phyloP scores from a whole-genome alignment of 2,888 invertebrate species.

The Spodoptera exigua region DNA sequence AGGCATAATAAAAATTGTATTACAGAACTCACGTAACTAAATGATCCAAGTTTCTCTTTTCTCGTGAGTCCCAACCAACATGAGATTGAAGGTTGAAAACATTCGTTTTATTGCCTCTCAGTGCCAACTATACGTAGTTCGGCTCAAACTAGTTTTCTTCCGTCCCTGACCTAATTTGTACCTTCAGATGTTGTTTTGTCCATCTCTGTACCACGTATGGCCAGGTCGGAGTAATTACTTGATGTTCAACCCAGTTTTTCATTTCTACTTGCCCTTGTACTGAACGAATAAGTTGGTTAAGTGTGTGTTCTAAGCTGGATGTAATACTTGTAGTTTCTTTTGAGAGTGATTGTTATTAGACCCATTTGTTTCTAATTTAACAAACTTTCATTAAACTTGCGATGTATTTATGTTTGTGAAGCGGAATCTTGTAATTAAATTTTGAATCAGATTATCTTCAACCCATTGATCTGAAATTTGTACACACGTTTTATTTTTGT shows the following conservation, averaged over 20 bases:
- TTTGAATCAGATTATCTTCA: too few relatives aligned
- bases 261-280: slow-evolving; percentile 18
- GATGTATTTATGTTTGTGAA: too few relatives aligned
- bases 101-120: slow-evolving; percentile 29
- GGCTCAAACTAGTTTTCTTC: slow-evolving; percentile 44
- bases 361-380: too few relatives aligned
- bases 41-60: not conserved
- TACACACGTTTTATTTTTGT: too few relatives aligned
- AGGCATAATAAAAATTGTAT: not conserved
- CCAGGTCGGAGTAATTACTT: slow-evolving; percentile 49
- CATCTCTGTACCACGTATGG: slow-evolving; percentile 24
- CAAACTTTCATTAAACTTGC: too few relatives aligned
- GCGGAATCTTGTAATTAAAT: too few relatives aligned
- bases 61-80: not conserved
- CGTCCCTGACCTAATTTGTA: slow-evolving; percentile 48
- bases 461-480: too few relatives aligned
- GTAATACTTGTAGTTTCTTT: not conserved
- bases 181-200: slow-evolving; percentile 49
- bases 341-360: not conserved
- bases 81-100: slow-evolving; percentile 13
- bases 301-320: not conserved
- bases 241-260: slow-evolving; percentile 45
- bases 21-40: not conserved
- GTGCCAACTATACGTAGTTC: slow-evolving; percentile 27
- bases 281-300: slow-evolving; percentile 4